A percentile compares a stretch with the other conserved stretches of the same genome.
These are phyloP conservation scores for Sycobia sp. DNA, from an alignment of 1,140 invertebrate species.

Conservation along the genomic window DNA sequence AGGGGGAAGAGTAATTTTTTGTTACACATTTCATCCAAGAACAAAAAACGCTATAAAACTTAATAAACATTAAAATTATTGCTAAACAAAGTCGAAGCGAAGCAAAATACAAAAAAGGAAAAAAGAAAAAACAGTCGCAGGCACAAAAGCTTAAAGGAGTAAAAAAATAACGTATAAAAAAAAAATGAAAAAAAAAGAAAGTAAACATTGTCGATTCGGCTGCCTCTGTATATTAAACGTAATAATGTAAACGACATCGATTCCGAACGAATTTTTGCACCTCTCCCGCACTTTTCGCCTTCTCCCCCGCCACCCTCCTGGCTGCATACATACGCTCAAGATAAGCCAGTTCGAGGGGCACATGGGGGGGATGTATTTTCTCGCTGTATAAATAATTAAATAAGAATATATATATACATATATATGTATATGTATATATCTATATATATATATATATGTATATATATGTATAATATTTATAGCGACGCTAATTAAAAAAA, in stretches of 20 bases:
- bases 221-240: too few relatives aligned
- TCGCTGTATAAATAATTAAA: constrained; percentile 28
- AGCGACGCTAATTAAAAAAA: constrained; percentile 26
- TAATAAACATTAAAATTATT: constrained; percentile 30
- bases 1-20: too few relatives aligned
- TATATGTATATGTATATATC: too few relatives aligned
- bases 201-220: constrained; percentile 18
- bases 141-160: constrained; percentile 28
- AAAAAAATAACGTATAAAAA: constrained; percentile 30
- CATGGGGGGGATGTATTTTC: neutral
- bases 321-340: too few relatives aligned
- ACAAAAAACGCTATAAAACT: constrained; percentile 26
- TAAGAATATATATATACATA: too few relatives aligned
- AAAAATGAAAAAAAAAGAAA: too few relatives aligned
- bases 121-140: constrained; percentile 33
- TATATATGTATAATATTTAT: too few relatives aligned
- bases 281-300: neutral
- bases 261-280: constrained; percentile 15
- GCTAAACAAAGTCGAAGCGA: constrained; percentile 32
- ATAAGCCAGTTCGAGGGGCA: too few relatives aligned
- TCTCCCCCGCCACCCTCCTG: too few relatives aligned
- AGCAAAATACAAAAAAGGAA: too few relatives aligned
- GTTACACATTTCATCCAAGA: too few relatives aligned
- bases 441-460: too few relatives aligned
- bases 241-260: constrained; percentile 17